Evolutionary conservation across 2,888 invertebrate species (phyloP), one percentile per base, ranked within the genome.

Genomic region (Sclerodermus sp.): DNA sequence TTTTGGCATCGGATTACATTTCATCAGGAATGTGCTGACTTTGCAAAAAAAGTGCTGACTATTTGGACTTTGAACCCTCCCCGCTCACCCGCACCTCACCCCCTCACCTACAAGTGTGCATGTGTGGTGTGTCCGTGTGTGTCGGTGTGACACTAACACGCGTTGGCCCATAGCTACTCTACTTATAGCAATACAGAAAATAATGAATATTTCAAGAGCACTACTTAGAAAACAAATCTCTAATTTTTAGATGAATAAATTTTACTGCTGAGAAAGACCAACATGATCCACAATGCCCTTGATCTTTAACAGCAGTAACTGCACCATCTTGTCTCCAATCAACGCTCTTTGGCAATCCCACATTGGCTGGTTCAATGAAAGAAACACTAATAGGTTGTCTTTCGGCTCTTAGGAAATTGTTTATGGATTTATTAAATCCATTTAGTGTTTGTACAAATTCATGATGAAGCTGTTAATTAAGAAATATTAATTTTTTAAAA

Each of bases 231-330:
- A 1, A 14, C 13, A 37, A 16, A 15, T 16, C 23, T 23, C 8
- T 23, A 23, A 5, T 23, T 23, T 23, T 23, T 8, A 5, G 3
- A 23, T 23, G 23, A 4, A 38, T 23, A 12, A 31, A 36, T 55
- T 64, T 56, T 71, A 82, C 81, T 5, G 83, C 65, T 58, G 84
- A 84, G 73, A 86, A 87, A 12, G 86, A 80, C 86, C 86, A 87
- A 68, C 87, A 88, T 0, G 85, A 85, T 14, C 87, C 87, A 73
- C 87, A 88, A 15, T 82, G 81, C 8, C 83, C 92, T 83, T 96
- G 95, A 82, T 96, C 89, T 80, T 96, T 95, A 59, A 96, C 82
- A 1, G 83, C 85, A 12, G 95, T 94, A 51, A 96, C 95, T 55
- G 91, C 92, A 41, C 94, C 94, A 57, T 86, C 74, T 48, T 81